phyloP scores from a whole-genome alignment of 1,140 invertebrate genomes.

The Microplitis demolitor region DNA sequence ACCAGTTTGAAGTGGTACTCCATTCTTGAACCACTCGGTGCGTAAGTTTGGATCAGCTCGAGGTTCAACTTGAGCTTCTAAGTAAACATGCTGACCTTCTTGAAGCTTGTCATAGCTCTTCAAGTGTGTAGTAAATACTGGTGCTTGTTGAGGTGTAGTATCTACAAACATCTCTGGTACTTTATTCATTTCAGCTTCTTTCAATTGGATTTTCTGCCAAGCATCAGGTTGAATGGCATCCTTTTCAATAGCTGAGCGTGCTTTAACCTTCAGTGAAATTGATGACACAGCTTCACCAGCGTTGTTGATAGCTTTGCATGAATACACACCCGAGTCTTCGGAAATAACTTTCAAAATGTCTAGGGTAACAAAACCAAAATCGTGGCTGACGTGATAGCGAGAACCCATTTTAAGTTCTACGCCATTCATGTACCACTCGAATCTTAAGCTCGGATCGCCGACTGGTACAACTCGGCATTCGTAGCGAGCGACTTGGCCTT shows the following conservation, averaged over 20 bases:
- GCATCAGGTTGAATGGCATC: slow-evolving; percentile 84
- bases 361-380: slow-evolving; percentile 92
- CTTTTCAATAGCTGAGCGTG: slow-evolving; percentile 76
- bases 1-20: slow-evolving; percentile 81
- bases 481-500: slow-evolving; percentile 94
- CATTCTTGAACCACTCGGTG: slow-evolving; percentile 93
- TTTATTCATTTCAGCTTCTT: slow-evolving; percentile 87
- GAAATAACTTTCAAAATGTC: slow-evolving; percentile 88
- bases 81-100: slow-evolving; percentile 88
- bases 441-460: slow-evolving; percentile 86
- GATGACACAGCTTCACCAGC: slow-evolving; percentile 91
- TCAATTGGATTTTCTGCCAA: slow-evolving; percentile 87
- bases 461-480: slow-evolving; percentile 95
- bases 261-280: slow-evolving; percentile 84
- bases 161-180: slow-evolving; percentile 85
- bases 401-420: slow-evolving; percentile 90
- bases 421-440: slow-evolving; percentile 95
- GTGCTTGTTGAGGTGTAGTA: slow-evolving; percentile 79
- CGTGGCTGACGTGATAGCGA: slow-evolving; percentile 85
- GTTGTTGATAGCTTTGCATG: slow-evolving; percentile 90
- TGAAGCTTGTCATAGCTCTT: slow-evolving; percentile 83
- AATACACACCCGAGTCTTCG: slow-evolving; percentile 91
- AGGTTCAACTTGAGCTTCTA: slow-evolving; percentile 96
- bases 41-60: slow-evolving; percentile 90
- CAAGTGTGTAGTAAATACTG: slow-evolving; percentile 89